A percentile compares a stretch with the other conserved stretches of the same genome.
These are phyloP conservation scores for Drosophila merina DNA, from an alignment of 2,888 invertebrate genomes.

Conservation along the genomic window DNA sequence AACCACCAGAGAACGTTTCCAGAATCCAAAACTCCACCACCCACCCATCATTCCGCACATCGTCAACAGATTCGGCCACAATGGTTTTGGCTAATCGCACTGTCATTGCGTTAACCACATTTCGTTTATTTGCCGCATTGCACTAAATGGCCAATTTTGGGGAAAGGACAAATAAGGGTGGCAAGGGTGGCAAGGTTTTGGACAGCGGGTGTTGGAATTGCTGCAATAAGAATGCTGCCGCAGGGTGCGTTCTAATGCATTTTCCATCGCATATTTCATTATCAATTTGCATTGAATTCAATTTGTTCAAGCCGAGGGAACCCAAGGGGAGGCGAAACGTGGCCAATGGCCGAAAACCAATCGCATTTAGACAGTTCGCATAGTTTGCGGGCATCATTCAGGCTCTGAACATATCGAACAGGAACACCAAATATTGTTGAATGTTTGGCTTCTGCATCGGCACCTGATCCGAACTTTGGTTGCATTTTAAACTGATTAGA, in stretches of 20 bases:
- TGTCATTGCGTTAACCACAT: constrained; percentile 51
- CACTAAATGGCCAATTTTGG: constrained; percentile 35
- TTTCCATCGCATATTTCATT: constrained; percentile 38
- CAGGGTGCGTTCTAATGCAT: constrained; percentile 23
- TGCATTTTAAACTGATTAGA: constrained; percentile 48
- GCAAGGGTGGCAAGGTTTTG: background rate
- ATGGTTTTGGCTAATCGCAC: constrained; percentile 42
- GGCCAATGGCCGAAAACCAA: constrained; percentile 34
- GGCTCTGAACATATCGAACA: constrained; percentile 23
- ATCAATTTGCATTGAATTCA: constrained; percentile 50
- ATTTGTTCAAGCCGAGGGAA: background rate
- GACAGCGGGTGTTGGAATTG: background rate
- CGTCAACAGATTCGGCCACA: constrained; percentile 22
- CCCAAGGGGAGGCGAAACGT: background rate
- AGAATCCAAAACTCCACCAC: background rate
- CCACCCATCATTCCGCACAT: background rate
- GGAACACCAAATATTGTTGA: constrained; percentile 7
- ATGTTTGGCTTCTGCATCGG: constrained; percentile 14
- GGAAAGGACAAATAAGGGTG: background rate
- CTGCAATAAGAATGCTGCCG: constrained; percentile 23
- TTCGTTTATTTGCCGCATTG: constrained; percentile 47
- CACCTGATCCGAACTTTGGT: constrained; percentile 4
- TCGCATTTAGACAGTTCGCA: constrained; percentile 31
- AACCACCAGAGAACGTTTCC: constrained; percentile 1
- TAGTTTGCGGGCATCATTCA: constrained; percentile 42